These are phyloP conservation scores for Urocyon cinereoargenteus DNA, from an alignment of 2,797 vertebrate species.

Conservation along the genomic window DNA sequence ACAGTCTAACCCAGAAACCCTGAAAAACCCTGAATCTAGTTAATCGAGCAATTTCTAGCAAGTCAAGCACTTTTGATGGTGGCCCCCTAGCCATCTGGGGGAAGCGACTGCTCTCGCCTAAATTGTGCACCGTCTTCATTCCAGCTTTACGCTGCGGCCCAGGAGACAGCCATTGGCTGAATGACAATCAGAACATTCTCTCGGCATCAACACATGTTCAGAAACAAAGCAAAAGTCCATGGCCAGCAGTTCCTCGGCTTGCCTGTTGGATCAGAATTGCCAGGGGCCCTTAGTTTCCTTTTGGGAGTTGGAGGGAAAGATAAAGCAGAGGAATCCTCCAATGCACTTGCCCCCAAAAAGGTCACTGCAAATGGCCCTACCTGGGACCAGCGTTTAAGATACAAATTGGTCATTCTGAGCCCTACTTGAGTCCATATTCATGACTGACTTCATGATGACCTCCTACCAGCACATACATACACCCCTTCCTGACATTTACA, in stretches of 20 bases:
- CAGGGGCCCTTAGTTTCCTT: not conserved
- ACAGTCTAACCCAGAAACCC: slow-evolving; percentile 17
- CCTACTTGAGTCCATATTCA: not conserved
- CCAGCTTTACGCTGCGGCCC: not conserved
- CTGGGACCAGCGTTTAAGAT: not conserved
- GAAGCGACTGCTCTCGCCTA: not conserved
- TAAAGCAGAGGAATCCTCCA: not conserved
- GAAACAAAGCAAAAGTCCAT: not conserved
- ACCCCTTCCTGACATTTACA: not conserved
- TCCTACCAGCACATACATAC: not conserved
- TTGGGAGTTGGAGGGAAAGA: not conserved
- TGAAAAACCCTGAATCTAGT: slow-evolving; percentile 34
- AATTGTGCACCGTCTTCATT: not conserved
- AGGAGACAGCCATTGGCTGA: slow-evolving; percentile 1
- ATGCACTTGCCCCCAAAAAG: not conserved
- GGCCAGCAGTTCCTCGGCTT: not conserved
- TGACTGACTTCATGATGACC: not conserved
- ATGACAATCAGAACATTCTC: not conserved
- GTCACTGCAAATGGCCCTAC: not conserved
- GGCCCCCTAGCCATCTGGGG: not conserved
- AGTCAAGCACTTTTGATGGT: slow-evolving; percentile 44
- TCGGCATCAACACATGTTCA: not conserved
- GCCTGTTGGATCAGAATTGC: not conserved
- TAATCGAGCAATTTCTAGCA: slow-evolving; percentile 66
- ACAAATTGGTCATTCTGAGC: not conserved